Base-by-base conservation (phyloP, 2,888 invertebrate genomes). In the Drosophila recens region DNA sequence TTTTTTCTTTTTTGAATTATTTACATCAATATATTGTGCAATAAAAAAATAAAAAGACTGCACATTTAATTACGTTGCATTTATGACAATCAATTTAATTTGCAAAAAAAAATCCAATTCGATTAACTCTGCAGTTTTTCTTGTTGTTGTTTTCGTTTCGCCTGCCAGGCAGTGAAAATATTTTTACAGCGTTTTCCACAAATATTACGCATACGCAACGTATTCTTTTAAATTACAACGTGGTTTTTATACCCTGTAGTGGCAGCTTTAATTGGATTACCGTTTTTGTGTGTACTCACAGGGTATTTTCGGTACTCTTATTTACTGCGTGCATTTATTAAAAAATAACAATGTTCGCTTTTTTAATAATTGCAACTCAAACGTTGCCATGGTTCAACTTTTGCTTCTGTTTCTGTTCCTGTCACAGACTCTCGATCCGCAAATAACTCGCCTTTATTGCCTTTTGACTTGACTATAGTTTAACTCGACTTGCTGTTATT, bases 51-150 rank as follows among this genome's bases (percentile, higher is more conserved):
- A n/a, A 36, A n/a, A 43, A 33, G 56, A 46, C 42, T 64, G 67
- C 54, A 64, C 68, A 80, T 80, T 84, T 68, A 80, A 81, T 80
- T 78, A 77, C 64, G 33, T 57, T 34, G 53, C 65, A 52, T 66
- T 79, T 79, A 82, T 82, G 72, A 71, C 66, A 79, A 54, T 49
- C 72, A 79, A 80, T 82, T 82, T 75, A 79, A 80, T 82, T 80
- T 15, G 30, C 48, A 48, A 57, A 72, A 72, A n/a, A 17, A 70
- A 82, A 75, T 34, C 49, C 72, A 75, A 79, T 80, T 82, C 67
- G 75, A 79, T 80, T 80, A 67, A 17, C 1, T 17, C 17, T 17
- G 17, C 17, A 17, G 17, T 17, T 17, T 17, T 17, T 17, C 1
- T 72, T 63, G 33, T 54, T 48, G 38, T 49, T 30, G 45, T 40